Evolutionary conservation across 2,888 invertebrate species (phyloP).

Genomic region (Oligia fasciuncula): DNA sequence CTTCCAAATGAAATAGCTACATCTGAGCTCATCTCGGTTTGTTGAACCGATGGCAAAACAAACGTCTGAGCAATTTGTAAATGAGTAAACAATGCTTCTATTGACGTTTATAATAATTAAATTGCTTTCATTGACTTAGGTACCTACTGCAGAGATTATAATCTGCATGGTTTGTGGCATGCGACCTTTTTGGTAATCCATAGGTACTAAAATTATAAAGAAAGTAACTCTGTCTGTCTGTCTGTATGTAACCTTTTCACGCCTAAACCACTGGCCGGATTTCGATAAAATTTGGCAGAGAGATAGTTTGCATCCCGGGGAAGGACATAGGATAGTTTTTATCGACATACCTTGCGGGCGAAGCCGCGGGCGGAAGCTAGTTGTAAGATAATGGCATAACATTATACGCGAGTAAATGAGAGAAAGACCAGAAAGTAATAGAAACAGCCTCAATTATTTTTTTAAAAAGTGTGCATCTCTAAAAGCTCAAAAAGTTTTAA

Average conservation of each 20-base stretch:
- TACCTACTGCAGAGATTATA: not conserved
- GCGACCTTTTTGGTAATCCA: not conserved
- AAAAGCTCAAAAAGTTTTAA: not conserved
- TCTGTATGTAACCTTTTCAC: no score
- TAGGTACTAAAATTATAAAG: no score
- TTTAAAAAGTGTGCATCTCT: not conserved
- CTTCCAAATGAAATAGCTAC: not conserved
- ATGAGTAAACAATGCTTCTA: slow-evolving; percentile 23
- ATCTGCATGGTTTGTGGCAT: not conserved
- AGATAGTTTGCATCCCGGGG: no score
- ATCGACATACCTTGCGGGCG: no score
- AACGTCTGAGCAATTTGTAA: slow-evolving; percentile 4
- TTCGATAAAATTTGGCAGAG: no score
- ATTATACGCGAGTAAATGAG: not conserved
- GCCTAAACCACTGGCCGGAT: no score
- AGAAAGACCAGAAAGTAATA: not conserved
- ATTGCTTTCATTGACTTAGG: not conserved
- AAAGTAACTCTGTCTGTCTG: no score
- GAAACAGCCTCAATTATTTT: not conserved
- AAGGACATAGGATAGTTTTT: no score
- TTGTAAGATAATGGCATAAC: not conserved
- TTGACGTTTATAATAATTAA: not conserved
- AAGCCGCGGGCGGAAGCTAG: no score
- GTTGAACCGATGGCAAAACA: slow-evolving; percentile 4
- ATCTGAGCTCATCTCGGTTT: not conserved